Evolutionary conservation across 2,888 invertebrate species (phyloP).

Genomic region (Baronia brevicornis): DNA sequence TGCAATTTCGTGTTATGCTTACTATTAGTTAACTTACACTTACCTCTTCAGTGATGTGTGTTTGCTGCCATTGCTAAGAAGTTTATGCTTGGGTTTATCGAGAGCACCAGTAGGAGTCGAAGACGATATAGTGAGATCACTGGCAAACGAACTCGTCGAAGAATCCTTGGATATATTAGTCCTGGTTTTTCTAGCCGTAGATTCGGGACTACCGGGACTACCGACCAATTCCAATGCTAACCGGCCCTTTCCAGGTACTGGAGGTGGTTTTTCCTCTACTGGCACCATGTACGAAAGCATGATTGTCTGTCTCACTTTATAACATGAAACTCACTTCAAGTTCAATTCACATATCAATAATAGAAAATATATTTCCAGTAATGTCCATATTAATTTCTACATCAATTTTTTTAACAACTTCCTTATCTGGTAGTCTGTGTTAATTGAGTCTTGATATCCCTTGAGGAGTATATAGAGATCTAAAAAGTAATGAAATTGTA

Average conservation of each 20-base stretch:
- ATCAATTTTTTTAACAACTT: conserved; percentile 17
- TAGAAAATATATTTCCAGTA: conserved; percentile 9
- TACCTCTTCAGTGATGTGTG: conserved; percentile 84
- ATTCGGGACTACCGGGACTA: conserved; percentile 55
- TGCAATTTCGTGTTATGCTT: too few relatives aligned
- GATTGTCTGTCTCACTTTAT: conserved; percentile 30
- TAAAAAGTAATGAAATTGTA: conserved; percentile 32
- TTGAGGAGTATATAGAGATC: conserved; percentile 35
- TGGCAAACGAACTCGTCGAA: conserved; percentile 81
- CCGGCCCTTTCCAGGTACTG: conserved; percentile 71
- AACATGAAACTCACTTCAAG: conserved; percentile 20
- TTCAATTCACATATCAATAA: conserved; percentile 19
- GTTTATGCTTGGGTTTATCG: conserved; percentile 80
- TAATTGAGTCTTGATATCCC: conserved; percentile 21
- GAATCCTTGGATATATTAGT: conserved; percentile 78
- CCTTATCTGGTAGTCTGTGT: conserved; percentile 8
- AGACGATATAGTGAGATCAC: conserved; percentile 79
- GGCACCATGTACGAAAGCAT: conserved; percentile 90
- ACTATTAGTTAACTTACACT: too few relatives aligned
- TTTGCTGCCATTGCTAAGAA: conserved; percentile 81
- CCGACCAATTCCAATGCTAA: conserved; percentile 55
- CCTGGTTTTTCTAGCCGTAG: conserved; percentile 40
- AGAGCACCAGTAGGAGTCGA: conserved; percentile 77
- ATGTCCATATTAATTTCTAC: conserved; percentile 17
- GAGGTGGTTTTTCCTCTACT: conserved; percentile 84